Evolutionary conservation across 1,140 invertebrate genomes (phyloP).

Genomic region (Musca vetustissima): DNA sequence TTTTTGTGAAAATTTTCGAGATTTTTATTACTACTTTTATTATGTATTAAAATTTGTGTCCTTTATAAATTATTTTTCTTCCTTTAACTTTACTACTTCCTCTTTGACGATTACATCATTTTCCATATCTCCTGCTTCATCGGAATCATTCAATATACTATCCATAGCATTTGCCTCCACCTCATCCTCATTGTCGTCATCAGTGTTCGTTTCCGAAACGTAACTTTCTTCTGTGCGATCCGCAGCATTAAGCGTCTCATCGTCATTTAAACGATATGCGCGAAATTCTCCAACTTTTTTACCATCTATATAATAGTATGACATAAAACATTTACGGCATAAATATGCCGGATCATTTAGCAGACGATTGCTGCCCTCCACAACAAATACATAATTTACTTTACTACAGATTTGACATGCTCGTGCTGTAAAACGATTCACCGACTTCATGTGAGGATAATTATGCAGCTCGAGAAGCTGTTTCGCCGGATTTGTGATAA

Average conservation of each 20-base stretch:
- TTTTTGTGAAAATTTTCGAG: no score
- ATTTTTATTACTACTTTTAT: no score
- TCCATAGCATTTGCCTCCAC: not conserved
- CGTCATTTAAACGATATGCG: conserved; percentile 57
- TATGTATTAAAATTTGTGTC: no score
- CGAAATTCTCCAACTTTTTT: conserved; percentile 62
- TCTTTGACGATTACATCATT: no score
- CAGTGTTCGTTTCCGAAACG: not conserved
- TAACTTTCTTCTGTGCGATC: not conserved
- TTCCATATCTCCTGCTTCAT: no score
- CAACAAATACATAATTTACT: conserved; percentile 62
- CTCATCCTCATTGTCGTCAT: no score
- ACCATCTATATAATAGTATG: conserved; percentile 66
- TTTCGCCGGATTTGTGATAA: conserved; percentile 52
- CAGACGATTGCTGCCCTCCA: conserved; percentile 61
- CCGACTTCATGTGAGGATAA: conserved; percentile 61
- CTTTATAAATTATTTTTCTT: no score
- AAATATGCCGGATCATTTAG: conserved; percentile 69
- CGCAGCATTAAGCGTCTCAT: not conserved
- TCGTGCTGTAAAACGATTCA: conserved; percentile 52
- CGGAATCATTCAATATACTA: not conserved
- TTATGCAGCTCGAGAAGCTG: conserved; percentile 31
- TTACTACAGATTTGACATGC: conserved; percentile 62
- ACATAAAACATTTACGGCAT: conserved; percentile 66
- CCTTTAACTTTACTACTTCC: no score